phyloP scores from a whole-genome alignment of 1,140 invertebrate genomes.

The Drosophila guanche region DNA sequence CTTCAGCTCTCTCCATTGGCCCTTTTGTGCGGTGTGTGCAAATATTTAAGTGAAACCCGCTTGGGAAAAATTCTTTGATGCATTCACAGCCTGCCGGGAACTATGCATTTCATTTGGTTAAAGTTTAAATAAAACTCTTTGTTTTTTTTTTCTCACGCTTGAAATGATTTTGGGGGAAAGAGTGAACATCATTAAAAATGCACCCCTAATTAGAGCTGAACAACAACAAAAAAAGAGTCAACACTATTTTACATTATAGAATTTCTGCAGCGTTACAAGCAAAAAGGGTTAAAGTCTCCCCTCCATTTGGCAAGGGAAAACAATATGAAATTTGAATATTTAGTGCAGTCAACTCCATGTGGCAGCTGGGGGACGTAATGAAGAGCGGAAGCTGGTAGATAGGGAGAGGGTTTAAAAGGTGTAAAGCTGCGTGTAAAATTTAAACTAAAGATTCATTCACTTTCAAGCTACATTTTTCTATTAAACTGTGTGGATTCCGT shows the following conservation, averaged over 20 bases:
- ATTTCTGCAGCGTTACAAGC: neutral
- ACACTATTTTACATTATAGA: neutral
- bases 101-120: constrained; percentile 50
- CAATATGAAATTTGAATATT: no score
- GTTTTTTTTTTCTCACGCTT: constrained; percentile 11
- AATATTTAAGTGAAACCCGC: constrained; percentile 54
- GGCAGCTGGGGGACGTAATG: no score
- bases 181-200: constrained; percentile 42
- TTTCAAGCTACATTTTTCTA: no score
- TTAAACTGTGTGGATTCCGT: no score
- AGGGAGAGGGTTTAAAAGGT: no score
- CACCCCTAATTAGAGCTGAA: constrained; percentile 21
- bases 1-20: constrained; percentile 4
- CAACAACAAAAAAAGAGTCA: neutral
- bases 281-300: neutral
- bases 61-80: constrained; percentile 45
- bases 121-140: constrained; percentile 42
- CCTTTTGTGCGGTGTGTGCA: constrained; percentile 52
- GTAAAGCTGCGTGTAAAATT: no score
- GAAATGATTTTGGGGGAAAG: neutral
- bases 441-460: no score
- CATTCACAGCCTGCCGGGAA: constrained; percentile 22
- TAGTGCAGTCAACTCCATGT: no score
- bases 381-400: no score
- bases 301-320: neutral